Base-by-base conservation (phyloP, 2,797 vertebrate genomes). In the Limnodromus scolopaceus region DNA sequence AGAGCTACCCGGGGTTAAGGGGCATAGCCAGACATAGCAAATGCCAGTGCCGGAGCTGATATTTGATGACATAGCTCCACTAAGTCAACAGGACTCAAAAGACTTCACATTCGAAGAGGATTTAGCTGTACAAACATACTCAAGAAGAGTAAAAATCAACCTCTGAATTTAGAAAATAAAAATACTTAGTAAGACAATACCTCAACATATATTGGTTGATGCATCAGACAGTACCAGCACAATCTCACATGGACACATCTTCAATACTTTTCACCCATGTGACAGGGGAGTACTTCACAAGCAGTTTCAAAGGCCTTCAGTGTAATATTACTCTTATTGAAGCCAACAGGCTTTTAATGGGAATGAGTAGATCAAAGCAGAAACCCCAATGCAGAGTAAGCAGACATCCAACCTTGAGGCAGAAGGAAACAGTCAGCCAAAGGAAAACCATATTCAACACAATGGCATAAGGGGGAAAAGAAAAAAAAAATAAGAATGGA, bases 381-480 rank as follows among this genome's bases (percentile, higher is more conserved):
- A 86, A 94, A 82, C 16, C 49, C 36, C 74, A 74, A 2, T 8
- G 61, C 63, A 57, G 55, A 85, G 30, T n/a, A 91, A 80, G 64
- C 39, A 58, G 43, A 81, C 13, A 9, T 75, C 27, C 53, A 66
- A 2, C 23, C 41, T 45, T 16, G 16, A 68, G 43, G 71, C 45
- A 92, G 60, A 70, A 85, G 80, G 49, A 85, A 94, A 84, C 20
- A 93, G 74, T 3, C 53, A 92, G 48, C 25, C 39, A 79, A 90
- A 92, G 15, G 19, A 91, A 93, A 88, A 92, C 10, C 17, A 60
- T 87, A 55, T 9, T 25, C 39, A 80, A 39, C 36, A 41, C 25
- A 53, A 24, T 4, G 19, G 27, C 24, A n/a, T 28, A 43, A 34
- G 32, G 19, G 27, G 27, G 49, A 15, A 10, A 19, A 18, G 7